Evolutionary conservation across 1,140 invertebrate genomes (phyloP), one percentile per base, ranked within the genome.

Genomic region (Pteromalus puparum): DNA sequence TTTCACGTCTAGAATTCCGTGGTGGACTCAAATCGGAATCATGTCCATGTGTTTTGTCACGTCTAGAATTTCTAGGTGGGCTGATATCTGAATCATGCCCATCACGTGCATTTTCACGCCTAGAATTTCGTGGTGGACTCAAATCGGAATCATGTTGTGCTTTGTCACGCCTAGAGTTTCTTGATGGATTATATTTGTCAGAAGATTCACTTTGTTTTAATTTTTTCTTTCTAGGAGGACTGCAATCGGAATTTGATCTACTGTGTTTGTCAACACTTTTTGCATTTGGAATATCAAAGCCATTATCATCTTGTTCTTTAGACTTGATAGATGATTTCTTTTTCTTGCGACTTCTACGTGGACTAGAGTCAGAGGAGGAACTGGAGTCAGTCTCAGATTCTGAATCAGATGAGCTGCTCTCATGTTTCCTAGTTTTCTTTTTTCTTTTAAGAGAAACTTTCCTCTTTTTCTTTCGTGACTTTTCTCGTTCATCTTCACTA

Each of bases 321-420:
- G 30, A 34, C 30, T 34, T 34, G 30, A 34, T 83, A 13, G 81
- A 81, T 77, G 84, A 61, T 68, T 80, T 34, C 73, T 86, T 88
- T 24, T 68, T 81, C 13, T 5, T 86, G 42, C 9, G 38, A 85
- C 34, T 88, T 81, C 87, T 87, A 24, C 85, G 73, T 10, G 88
- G 87, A 78, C 88, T 89, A 2, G 86, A 84, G 82, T 89, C 87
- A 34, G 87, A 87, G 86, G 90, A 88, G 83, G 87, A 79, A 82
- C 80, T 77, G 21, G 38, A 53, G 90, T 21, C 93, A 92, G 89
- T 90, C 86, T 91, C 88, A 28, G 83, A 84, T 82, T 61, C 48
- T 15, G 83, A 81, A 70, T 87, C 86, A 84, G 67, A 86, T 28
- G 76, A 74, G 15, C 46, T 80, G 28, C 34, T 61, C 12, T 26